Evolutionary conservation across 2,113 vertebrate species (phyloP).

Genomic region (Ondatra zibethicus): DNA sequence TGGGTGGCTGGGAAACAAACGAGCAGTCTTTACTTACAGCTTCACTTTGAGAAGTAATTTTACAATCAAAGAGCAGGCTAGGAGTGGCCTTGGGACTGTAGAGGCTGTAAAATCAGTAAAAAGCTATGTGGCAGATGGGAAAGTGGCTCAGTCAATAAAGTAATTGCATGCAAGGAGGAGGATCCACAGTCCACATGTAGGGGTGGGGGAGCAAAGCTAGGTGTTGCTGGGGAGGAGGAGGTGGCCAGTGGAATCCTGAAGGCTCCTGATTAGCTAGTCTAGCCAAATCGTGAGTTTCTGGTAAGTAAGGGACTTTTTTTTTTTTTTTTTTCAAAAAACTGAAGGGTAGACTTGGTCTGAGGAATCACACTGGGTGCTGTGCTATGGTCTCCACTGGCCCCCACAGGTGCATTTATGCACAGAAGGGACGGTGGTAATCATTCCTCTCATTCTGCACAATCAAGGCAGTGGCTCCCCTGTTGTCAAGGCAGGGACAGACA

Average conservation of each 20-base stretch:
- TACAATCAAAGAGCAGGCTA: background rate
- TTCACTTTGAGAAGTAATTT: slow-evolving; percentile 42
- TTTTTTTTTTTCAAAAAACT: background rate
- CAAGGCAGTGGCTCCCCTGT: background rate
- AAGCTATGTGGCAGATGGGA: background rate
- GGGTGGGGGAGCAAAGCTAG: background rate
- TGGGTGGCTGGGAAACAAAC: too few relatives aligned
- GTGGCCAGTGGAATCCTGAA: too few relatives aligned
- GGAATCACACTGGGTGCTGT: too few relatives aligned
- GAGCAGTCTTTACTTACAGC: too few relatives aligned
- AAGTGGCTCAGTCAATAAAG: background rate
- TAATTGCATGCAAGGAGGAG: background rate
- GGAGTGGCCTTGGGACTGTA: background rate
- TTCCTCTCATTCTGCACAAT: background rate
- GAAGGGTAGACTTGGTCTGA: background rate
- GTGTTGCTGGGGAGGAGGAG: background rate
- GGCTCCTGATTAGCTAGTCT: background rate
- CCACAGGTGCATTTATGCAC: background rate
- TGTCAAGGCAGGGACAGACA: background rate
- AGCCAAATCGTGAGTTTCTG: too few relatives aligned
- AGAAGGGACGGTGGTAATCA: slow-evolving; percentile 40
- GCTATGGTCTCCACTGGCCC: background rate
- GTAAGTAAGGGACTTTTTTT: background rate
- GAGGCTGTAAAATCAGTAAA: slow-evolving; percentile 52
- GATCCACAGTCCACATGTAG: too few relatives aligned